These are phyloP conservation scores for Dendrophyllia cribrosa DNA, from an alignment of 64 coral and sea anemone species.

Conservation along the genomic window DNA sequence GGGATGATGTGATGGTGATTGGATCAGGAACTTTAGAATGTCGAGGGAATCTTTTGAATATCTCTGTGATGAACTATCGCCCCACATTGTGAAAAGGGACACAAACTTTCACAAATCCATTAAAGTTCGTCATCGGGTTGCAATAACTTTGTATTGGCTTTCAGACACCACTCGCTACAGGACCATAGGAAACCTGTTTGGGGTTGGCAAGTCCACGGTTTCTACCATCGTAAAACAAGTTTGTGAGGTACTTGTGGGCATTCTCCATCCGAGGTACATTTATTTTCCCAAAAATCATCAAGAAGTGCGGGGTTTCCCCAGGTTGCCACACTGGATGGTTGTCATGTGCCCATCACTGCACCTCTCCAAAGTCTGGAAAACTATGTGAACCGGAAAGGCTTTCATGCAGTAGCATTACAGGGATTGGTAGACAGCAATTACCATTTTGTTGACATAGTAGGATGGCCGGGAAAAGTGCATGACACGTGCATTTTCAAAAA, in stretches of 20 bases:
- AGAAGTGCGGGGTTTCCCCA: conserved; percentile 64
- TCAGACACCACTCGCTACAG: conserved; percentile 12
- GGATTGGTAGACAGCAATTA: conserved; percentile 58
- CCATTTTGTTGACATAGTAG: conserved; percentile 59
- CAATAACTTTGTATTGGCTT: conserved; percentile 17
- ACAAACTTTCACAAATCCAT: background rate
- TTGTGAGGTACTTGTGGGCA: conserved; percentile 28
- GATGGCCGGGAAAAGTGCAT: conserved; percentile 62
- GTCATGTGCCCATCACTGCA: conserved; percentile 58
- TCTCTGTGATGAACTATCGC: background rate
- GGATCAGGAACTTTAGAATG: background rate
- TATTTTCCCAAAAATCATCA: background rate
- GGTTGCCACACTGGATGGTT: conserved; percentile 57
- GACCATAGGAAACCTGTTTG: conserved; percentile 28
- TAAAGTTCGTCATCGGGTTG: no score
- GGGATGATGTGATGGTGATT: background rate
- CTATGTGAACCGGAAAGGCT: conserved; percentile 23
- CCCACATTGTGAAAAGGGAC: background rate
- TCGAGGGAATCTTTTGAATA: background rate
- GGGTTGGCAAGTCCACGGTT: conserved; percentile 55
- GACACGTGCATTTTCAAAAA: conserved; percentile 44
- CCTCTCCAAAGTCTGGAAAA: conserved; percentile 20
- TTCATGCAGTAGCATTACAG: conserved; percentile 45
- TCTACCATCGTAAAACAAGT: conserved; percentile 21
- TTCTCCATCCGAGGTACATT: conserved; percentile 22